These are phyloP conservation scores for Oscheius sp. DNA, from an alignment of 1,140 invertebrate species.

Conservation along the genomic window DNA sequence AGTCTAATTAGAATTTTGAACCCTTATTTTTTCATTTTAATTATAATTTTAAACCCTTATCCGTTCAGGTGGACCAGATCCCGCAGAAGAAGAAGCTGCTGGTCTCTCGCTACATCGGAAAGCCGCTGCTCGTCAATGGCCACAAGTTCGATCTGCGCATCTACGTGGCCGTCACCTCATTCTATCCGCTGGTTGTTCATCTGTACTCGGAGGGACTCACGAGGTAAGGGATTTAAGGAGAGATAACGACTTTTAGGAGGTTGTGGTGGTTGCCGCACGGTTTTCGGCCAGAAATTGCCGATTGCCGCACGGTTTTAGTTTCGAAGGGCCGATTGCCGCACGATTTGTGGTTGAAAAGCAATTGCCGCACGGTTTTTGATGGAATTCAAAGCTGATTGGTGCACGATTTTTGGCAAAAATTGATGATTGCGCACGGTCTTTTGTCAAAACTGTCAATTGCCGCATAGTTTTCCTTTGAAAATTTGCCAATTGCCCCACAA, in stretches of 20 bases:
- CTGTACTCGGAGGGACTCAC: conserved; percentile 84
- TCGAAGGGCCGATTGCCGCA: too few relatives aligned
- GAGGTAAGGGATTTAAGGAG: conserved; percentile 8
- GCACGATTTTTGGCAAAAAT: not conserved
- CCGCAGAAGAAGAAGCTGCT: conserved; percentile 40
- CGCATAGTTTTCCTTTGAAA: too few relatives aligned
- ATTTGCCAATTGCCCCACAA: too few relatives aligned
- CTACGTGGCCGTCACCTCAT: conserved; percentile 90
- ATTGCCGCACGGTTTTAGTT: too few relatives aligned
- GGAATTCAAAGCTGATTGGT: too few relatives aligned
- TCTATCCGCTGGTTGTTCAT: conserved; percentile 86
- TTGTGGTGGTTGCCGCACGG: too few relatives aligned
- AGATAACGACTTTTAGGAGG: too few relatives aligned
- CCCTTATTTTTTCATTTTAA: not conserved
- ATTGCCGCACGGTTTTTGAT: too few relatives aligned
- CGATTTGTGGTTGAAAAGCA: too few relatives aligned
- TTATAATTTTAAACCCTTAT: not conserved
- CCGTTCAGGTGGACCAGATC: conserved; percentile 49
- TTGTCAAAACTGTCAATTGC: too few relatives aligned
- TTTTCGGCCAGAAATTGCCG: too few relatives aligned
- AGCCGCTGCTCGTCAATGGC: conserved; percentile 85
- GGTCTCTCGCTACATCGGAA: conserved; percentile 77
- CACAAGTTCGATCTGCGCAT: conserved; percentile 92
- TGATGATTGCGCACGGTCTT: not conserved
- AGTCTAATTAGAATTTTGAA: not conserved